Base-by-base conservation (phyloP, 30 jellyfish, hydroid and myxozoan species). In the Chironex yamaguchii region DNA sequence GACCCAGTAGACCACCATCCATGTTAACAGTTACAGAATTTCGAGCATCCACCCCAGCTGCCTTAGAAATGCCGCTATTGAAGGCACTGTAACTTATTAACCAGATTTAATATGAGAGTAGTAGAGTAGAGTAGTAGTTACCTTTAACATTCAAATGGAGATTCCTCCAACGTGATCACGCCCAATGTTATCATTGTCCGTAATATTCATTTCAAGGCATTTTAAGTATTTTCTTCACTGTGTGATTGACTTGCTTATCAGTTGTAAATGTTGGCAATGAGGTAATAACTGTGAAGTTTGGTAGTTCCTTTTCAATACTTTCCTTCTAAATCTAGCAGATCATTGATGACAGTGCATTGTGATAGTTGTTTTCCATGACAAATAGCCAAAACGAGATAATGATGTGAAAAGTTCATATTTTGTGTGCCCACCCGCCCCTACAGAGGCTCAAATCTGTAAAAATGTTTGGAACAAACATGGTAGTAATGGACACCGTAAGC, bases 101-200 rank as follows among this genome's bases (percentile, higher is more conserved):
- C 81, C 35, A 14, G 26, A 67, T 67, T 67, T 67, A 63, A 29
- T 24, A 4, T 63, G 23, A 24, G 3, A 4, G 11, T 29, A 14
- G 81, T 63, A n/a, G n/a, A n/a, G n/a, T n/a, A n/a, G n/a, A n/a
- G n/a, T n/a, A n/a, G n/a, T n/a, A n/a, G 66, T 3, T 67, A 24
- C 70, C 81, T 4, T 67, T 29, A 67, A 25, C 62, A 67, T 0
- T 67, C 52, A 67, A 29, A 67, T 67, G 71, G 2, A 67, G 70
- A 14, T 63, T 63, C 81, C 22, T 67, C 81, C 81, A 67, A 26
- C 63, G 52, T 67, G 81, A 30, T 67, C 81, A 14, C 81, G 62
- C 66, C 2, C 52, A 1, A 67, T 67, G 29, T 67, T 3, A 63
- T 67, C 81, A 67, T 67, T 67, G 29, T 67, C 77, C 63, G 2